Conservation (phyloP, 92 coral and sea anemone species). For the Umimayanthus kanabou region DNA sequence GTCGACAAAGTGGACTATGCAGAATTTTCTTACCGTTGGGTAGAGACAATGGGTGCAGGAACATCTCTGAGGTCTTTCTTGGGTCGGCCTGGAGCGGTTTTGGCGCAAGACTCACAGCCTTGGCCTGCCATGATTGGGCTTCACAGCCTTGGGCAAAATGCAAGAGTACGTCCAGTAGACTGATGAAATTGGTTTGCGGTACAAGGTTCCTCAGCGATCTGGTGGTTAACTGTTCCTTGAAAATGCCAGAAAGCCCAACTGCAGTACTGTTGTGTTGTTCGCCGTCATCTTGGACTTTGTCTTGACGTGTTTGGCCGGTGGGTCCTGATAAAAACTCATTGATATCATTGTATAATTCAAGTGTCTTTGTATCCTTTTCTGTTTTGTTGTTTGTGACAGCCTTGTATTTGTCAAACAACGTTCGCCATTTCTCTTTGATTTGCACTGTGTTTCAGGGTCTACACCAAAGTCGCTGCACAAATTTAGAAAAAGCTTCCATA, state of each 20-base stretch:
- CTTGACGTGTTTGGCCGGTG: no score
- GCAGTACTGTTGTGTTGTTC: no score
- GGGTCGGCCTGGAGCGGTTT: neutral
- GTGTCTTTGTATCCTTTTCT: slow-evolving; percentile 51
- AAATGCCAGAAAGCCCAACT: no score
- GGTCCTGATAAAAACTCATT: no score
- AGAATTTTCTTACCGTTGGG: neutral
- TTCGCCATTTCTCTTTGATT: slow-evolving; percentile 52
- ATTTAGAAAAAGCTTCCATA: no score
- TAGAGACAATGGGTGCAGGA: neutral
- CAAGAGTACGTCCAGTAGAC: no score
- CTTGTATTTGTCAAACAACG: slow-evolving; percentile 53
- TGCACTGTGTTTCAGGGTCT: slow-evolving; percentile 8
- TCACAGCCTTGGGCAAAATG: neutral
- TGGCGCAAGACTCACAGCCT: neutral
- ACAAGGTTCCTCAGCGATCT: no score
- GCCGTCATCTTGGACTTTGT: no score
- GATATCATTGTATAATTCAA: slow-evolving; percentile 56
- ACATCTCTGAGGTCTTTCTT: neutral
- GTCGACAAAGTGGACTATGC: neutral
- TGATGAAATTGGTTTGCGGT: no score
- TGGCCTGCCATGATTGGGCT: neutral
- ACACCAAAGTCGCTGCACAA: slow-evolving; percentile 49
- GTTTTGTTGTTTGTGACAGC: slow-evolving; percentile 52
- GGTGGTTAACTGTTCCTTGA: no score